Conservation (phyloP, 2,113 vertebrate genomes). For the Rhadina sibilatrix region DNA sequence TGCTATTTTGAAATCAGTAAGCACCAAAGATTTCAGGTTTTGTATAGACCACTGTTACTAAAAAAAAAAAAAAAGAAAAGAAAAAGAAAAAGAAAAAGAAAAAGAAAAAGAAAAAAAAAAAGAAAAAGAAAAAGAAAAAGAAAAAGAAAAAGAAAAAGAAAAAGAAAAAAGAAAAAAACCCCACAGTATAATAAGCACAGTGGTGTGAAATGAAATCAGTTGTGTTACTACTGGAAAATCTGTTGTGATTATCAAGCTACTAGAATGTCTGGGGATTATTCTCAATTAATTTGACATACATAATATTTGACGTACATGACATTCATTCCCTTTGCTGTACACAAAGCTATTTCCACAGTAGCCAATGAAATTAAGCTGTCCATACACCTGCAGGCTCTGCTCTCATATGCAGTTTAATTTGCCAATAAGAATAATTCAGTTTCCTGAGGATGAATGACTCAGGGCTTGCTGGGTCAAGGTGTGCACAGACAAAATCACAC, state of each 20-base stretch:
- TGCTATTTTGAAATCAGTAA: neutral
- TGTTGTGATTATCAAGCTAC: neutral
- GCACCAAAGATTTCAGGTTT: neutral
- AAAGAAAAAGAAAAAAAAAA: no score
- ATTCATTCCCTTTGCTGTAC: neutral
- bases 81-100: neutral
- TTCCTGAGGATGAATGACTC: constrained; percentile 14
- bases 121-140: no score
- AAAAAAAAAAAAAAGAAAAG: neutral
- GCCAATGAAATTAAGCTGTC: neutral
- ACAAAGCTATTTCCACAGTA: neutral
- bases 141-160: no score
- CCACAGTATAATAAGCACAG: neutral
- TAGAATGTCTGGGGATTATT: neutral
- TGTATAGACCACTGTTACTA: neutral
- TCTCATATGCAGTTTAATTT: constrained; percentile 2
- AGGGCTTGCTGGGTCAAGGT: constrained; percentile 3
- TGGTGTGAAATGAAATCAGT: neutral
- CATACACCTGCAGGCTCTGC: neutral
- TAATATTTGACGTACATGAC: neutral
- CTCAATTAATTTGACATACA: neutral
- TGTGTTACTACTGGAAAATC: neutral
- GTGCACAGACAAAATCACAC: neutral
- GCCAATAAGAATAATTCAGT: neutral
- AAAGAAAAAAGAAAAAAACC: neutral